Evolutionary conservation across 2,888 invertebrate genomes (phyloP).

Genomic region (Dione vanillae): DNA sequence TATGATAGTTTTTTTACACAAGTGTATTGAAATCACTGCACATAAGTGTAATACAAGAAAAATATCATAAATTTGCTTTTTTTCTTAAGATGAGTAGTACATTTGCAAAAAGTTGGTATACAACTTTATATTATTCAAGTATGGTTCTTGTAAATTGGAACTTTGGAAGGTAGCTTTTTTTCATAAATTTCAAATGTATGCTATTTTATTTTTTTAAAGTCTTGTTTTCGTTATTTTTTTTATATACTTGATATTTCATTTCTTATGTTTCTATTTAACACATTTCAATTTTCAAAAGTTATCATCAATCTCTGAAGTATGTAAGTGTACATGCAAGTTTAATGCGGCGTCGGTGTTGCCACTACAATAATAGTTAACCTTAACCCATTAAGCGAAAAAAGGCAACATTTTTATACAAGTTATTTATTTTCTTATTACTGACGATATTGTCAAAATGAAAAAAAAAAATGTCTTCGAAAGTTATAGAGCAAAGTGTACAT

Average conservation of each 20-base stretch:
- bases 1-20: slow-evolving; percentile 35
- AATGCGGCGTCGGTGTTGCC: not conserved
- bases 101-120: too few relatives aligned
- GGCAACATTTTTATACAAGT: too few relatives aligned
- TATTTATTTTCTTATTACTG: too few relatives aligned
- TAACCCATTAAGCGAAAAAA: too few relatives aligned
- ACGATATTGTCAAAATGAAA: too few relatives aligned
- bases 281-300: not conserved
- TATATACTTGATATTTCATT: not conserved
- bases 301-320: not conserved
- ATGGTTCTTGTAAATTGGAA: too few relatives aligned
- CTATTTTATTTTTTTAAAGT: not conserved
- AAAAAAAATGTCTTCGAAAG: too few relatives aligned
- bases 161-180: too few relatives aligned
- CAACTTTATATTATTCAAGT: too few relatives aligned
- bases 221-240: not conserved
- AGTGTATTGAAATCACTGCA: slow-evolving; percentile 27
- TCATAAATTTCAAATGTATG: not conserved
- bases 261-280: not conserved
- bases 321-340: not conserved
- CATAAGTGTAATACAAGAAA: not conserved
- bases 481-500: too few relatives aligned
- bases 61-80: not conserved
- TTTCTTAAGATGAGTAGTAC: too few relatives aligned
- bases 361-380: not conserved